phyloP scores from a whole-genome alignment of 2,797 vertebrate genomes.

The Chaunax sp. region DNA sequence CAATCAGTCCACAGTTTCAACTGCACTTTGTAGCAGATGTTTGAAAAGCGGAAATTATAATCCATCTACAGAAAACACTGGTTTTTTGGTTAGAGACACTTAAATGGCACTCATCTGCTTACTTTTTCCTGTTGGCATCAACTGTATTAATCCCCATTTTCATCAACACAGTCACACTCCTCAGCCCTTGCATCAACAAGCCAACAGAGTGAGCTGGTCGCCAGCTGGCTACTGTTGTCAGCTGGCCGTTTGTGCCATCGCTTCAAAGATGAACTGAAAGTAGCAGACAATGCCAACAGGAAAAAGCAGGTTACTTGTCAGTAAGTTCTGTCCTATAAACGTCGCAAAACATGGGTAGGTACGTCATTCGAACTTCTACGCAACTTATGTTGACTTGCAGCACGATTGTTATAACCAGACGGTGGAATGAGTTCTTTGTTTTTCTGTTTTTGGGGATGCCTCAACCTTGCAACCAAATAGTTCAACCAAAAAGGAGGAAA shows the following conservation, averaged over 20 bases:
- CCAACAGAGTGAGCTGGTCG: conserved; percentile 39
- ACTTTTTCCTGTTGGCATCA: conserved; percentile 38
- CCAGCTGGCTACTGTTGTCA: conserved; percentile 37
- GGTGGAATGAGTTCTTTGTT: too few relatives aligned
- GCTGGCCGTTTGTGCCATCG: conserved; percentile 28
- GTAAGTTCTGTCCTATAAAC: conserved; percentile 5
- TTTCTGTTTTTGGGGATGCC: too few relatives aligned
- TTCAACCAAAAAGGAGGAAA: too few relatives aligned
- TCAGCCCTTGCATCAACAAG: conserved; percentile 20
- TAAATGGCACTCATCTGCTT: conserved; percentile 10
- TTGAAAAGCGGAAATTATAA: conserved; percentile 29
- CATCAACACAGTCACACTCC: conserved; percentile 20
- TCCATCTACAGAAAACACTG: conserved; percentile 23
- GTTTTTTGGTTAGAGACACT: conserved; percentile 26
- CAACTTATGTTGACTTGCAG: too few relatives aligned
- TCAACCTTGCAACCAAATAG: too few relatives aligned
- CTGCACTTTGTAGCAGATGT: conserved; percentile 10
- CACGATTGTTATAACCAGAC: too few relatives aligned
- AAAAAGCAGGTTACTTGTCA: too few relatives aligned
- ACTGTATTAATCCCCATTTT: conserved; percentile 40
- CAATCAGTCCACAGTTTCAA: conserved; percentile 20
- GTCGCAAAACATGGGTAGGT: too few relatives aligned
- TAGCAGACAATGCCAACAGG: conserved; percentile 33
- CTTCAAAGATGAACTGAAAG: conserved; percentile 45
- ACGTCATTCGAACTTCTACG: too few relatives aligned